phyloP scores from a whole-genome alignment of 2,797 vertebrate species.

The Epinephelus coioides region DNA sequence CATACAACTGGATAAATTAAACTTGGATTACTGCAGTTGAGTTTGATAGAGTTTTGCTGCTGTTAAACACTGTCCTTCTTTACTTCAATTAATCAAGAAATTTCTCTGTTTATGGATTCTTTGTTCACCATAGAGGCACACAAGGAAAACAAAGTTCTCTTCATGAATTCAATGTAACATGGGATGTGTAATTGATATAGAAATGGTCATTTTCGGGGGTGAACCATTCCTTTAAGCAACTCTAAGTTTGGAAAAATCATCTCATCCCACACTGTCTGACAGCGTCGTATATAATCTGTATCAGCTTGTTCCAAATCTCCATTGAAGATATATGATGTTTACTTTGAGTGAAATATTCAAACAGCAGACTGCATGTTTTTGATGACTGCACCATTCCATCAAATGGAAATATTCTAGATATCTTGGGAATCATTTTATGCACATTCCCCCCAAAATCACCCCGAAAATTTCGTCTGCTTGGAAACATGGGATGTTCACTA shows the following conservation, averaged over 20 bases:
- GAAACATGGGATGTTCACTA: neutral
- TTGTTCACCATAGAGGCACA: no score
- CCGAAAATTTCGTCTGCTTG: neutral
- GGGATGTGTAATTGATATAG: no score
- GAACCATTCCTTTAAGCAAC: neutral
- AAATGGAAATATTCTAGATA: conserved; percentile 26
- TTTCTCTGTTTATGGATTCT: no score
- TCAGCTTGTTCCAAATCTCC: conserved; percentile 16
- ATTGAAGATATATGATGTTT: conserved; percentile 21
- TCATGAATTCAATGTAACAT: no score
- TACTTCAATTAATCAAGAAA: no score
- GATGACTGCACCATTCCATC: conserved; percentile 11
- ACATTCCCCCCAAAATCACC: neutral
- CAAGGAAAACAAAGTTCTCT: no score
- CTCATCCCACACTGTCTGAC: neutral
- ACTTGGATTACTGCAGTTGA: no score
- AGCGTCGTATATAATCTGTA: conserved; percentile 20
- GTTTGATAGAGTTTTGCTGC: no score
- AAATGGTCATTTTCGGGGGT: no score
- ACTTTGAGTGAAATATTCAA: conserved; percentile 17
- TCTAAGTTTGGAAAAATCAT: neutral
- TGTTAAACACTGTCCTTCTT: no score
- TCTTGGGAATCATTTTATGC: conserved; percentile 5
- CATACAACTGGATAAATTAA: no score
- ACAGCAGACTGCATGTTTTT: neutral